Conservation (phyloP, 2,888 invertebrate genomes). For the Heliconius sara region DNA sequence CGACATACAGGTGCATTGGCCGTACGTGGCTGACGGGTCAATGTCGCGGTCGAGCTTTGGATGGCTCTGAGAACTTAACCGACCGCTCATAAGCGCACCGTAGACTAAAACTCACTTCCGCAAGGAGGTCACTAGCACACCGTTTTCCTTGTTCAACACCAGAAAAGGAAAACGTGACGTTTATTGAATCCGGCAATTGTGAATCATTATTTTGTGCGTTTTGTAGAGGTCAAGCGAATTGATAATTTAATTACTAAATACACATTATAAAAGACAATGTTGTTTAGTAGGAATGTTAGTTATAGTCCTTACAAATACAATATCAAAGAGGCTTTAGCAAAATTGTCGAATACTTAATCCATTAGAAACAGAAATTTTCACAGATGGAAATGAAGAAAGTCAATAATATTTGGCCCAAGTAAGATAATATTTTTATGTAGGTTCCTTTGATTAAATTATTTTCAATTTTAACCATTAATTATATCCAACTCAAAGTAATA, state of each 20-base stretch:
- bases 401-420: not conserved
- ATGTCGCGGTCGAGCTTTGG: constrained; percentile 79
- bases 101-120: constrained; percentile 65
- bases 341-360: no score
- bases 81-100: constrained; percentile 62
- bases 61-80: constrained; percentile 73
- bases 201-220: constrained; percentile 48
- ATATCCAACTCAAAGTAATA: not conserved
- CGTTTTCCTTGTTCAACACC: constrained; percentile 47
- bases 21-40: constrained; percentile 80
- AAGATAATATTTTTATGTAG: not conserved
- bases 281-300: not conserved
- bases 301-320: not conserved
- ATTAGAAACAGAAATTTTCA: no score
- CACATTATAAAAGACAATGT: not conserved
- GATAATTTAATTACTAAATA: constrained; percentile 7
- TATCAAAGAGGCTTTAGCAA: not conserved
- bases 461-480: not conserved
- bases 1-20: constrained; percentile 79
- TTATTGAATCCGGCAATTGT: constrained; percentile 43
- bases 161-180: constrained; percentile 44
- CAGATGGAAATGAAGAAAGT: not conserved
- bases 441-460: not conserved
- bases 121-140: constrained; percentile 75
- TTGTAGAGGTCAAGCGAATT: constrained; percentile 31